Percentiles rank a stretch among this genome's conserved stretches.
These are phyloP conservation scores for Microtus pennsylvanicus DNA, from an alignment of 2,113 vertebrate genomes.

Conservation along the genomic window DNA sequence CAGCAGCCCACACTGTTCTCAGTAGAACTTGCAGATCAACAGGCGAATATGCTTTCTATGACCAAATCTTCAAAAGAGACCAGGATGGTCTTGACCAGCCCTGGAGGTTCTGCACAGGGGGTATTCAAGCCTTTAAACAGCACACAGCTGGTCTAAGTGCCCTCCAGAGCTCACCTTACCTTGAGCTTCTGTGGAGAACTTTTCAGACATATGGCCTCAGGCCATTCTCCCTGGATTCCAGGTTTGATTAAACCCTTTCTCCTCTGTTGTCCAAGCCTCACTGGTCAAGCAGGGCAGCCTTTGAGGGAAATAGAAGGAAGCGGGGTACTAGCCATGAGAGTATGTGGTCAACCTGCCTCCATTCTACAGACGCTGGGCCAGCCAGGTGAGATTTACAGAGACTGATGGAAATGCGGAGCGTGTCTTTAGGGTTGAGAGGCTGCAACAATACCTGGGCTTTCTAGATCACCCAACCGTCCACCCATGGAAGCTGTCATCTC, in stretches of 20 bases:
- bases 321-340: background rate
- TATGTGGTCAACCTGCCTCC: background rate
- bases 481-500: background rate
- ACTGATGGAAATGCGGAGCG: background rate
- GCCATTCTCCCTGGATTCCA: background rate
- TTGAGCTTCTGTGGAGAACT: background rate
- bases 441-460: background rate
- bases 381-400: background rate
- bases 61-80: conserved; percentile 19
- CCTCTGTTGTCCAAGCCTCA: background rate
- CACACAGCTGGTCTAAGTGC: background rate
- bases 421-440: background rate
- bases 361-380: background rate
- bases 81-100: background rate
- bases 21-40: background rate
- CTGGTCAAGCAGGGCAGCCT: background rate
- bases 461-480: background rate
- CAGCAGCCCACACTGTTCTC: background rate
- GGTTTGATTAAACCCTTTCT: background rate
- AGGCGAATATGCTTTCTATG: background rate
- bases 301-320: background rate
- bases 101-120: background rate
- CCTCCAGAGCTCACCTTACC: background rate
- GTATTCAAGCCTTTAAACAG: background rate
- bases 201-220: background rate